Conservation (phyloP, 2,888 invertebrate genomes). For the Villa cingulata region DNA sequence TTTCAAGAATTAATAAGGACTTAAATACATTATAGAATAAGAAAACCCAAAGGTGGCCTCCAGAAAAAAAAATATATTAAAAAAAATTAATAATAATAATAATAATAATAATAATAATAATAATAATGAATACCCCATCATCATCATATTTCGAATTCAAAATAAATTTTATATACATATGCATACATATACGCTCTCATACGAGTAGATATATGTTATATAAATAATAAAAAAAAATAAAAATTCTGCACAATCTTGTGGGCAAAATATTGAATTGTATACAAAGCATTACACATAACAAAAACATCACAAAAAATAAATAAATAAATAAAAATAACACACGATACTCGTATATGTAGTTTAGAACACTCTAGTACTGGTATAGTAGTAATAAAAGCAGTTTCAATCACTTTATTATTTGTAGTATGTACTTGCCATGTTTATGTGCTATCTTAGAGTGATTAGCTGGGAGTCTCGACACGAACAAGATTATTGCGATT, state of each 20-base stretch:
- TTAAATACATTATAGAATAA: conserved; percentile 6
- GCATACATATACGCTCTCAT: too few relatives aligned
- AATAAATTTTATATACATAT: background rate
- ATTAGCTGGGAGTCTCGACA: conserved; percentile 2
- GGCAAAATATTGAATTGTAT: background rate
- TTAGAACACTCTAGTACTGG: background rate
- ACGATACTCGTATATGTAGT: too few relatives aligned
- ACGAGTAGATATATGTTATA: too few relatives aligned
- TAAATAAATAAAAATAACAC: too few relatives aligned
- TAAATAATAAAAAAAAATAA: background rate
- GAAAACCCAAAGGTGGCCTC: conserved; percentile 5
- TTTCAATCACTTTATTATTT: conserved; percentile 9
- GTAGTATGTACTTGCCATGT: background rate
- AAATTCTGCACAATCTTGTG: background rate
- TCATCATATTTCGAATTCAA: too few relatives aligned
- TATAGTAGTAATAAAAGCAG: conserved; percentile 5
- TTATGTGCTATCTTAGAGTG: background rate
- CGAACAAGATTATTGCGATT: conserved; percentile 5
- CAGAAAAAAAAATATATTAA: conserved; percentile 1
- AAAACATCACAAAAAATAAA: too few relatives aligned
- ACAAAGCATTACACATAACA: background rate
- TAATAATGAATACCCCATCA: too few relatives aligned
- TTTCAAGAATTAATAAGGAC: conserved; percentile 12
- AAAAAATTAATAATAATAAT: background rate
- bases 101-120: too few relatives aligned